Conservation (phyloP, 1,140 invertebrate genomes). For the Orchestia grillus region DNA sequence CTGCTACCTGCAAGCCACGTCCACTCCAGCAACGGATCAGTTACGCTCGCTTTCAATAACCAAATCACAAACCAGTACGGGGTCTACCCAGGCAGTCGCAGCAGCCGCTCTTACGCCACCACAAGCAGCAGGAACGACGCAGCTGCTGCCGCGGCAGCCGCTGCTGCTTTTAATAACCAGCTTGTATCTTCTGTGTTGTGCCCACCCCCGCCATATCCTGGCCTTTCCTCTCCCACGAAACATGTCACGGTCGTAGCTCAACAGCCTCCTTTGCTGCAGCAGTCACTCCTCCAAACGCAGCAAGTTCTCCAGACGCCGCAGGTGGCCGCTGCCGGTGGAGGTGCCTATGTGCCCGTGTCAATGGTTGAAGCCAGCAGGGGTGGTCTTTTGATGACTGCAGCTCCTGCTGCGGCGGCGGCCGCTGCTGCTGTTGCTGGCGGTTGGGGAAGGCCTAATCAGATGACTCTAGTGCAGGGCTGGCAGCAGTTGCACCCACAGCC, state of each 20-base stretch:
- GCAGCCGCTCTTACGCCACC: slow-evolving; percentile 65
- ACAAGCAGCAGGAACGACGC: slow-evolving; percentile 69
- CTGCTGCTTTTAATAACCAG: slow-evolving; percentile 85
- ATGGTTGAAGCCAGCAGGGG: slow-evolving; percentile 81
- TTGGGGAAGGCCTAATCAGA: slow-evolving; percentile 72
- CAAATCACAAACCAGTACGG: slow-evolving; percentile 85
- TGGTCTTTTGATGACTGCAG: slow-evolving; percentile 72
- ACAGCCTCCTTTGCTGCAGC: slow-evolving; percentile 78
- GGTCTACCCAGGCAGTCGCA: slow-evolving; percentile 83
- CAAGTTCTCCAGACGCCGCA: slow-evolving; percentile 75
- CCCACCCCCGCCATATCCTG: slow-evolving; percentile 82
- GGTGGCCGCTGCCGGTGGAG: slow-evolving; percentile 70
- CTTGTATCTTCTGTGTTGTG: slow-evolving; percentile 93
- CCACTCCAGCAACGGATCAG: slow-evolving; percentile 83
- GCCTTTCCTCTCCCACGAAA: slow-evolving; percentile 86
- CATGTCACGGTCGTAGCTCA: slow-evolving; percentile 88
- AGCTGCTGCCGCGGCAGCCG: slow-evolving; percentile 75
- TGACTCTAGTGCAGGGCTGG: slow-evolving; percentile 88
- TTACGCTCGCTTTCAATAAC: slow-evolving; percentile 90
- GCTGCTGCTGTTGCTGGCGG: slow-evolving; percentile 66
- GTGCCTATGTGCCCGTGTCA: slow-evolving; percentile 90
- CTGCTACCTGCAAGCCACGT: slow-evolving; percentile 78
- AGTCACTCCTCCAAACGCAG: slow-evolving; percentile 76
- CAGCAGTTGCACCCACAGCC: slow-evolving; percentile 80
- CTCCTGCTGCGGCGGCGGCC: slow-evolving; percentile 58